phyloP scores from a whole-genome alignment of 2,113 vertebrate genomes.

The Bubalus kerabau region DNA sequence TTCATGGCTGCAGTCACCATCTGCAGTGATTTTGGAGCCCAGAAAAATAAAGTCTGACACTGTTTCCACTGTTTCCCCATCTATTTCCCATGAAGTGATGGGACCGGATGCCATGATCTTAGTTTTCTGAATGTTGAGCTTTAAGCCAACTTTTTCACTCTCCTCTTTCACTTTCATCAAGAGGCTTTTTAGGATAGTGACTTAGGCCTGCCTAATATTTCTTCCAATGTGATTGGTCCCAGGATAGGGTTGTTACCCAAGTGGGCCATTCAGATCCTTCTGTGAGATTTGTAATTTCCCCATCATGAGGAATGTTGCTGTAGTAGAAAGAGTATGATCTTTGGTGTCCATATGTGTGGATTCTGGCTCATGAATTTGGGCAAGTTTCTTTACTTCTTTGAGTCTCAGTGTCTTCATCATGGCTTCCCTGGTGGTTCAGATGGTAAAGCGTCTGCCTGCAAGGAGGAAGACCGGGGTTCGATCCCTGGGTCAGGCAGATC shows the following conservation, averaged over 20 bases:
- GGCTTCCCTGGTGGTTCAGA: background rate
- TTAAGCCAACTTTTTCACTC: too few relatives aligned
- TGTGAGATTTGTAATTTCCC: background rate
- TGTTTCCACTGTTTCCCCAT: too few relatives aligned
- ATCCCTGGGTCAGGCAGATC: background rate
- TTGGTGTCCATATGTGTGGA: background rate
- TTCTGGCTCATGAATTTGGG: background rate
- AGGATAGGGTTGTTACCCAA: background rate
- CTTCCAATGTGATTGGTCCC: background rate
- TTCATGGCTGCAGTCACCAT: too few relatives aligned
- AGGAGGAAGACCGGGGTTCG: background rate
- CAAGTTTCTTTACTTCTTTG: background rate
- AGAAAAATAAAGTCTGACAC: too few relatives aligned
- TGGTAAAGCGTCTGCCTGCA: background rate
- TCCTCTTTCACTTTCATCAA: too few relatives aligned
- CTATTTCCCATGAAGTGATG: too few relatives aligned
- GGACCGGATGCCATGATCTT: too few relatives aligned
- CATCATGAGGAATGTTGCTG: background rate
- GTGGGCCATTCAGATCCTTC: background rate
- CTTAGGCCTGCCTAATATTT: background rate
- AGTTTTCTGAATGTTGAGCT: too few relatives aligned
- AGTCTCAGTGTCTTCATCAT: background rate
- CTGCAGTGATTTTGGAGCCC: too few relatives aligned
- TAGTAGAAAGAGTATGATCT: background rate
- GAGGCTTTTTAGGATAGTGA: background rate